These are phyloP conservation scores for Xiphydria camelus DNA, from an alignment of 2,888 invertebrate genomes.

Conservation along the genomic window DNA sequence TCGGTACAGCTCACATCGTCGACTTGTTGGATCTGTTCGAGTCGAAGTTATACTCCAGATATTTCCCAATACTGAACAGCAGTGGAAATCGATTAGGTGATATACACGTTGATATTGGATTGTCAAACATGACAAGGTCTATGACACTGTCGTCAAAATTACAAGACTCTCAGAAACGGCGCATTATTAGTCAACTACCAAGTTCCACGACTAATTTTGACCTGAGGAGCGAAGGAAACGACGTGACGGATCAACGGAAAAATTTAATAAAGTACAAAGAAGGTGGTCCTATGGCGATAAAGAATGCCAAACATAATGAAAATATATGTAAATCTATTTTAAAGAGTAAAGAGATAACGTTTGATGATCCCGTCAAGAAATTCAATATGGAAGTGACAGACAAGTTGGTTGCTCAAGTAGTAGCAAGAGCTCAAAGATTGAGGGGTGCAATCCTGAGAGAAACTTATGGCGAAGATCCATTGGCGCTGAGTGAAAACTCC, in stretches of 20 bases:
- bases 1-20: slow-evolving; percentile 43
- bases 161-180: slow-evolving; percentile 15
- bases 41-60: slow-evolving; percentile 37
- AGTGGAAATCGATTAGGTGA: slow-evolving; percentile 46
- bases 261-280: neutral
- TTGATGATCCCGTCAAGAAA: slow-evolving; percentile 25
- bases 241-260: neutral
- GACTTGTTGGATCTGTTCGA: slow-evolving; percentile 42
- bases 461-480: slow-evolving; percentile 34
- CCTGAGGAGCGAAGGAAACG: neutral
- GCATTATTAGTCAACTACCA: neutral
- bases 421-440: slow-evolving; percentile 44
- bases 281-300: slow-evolving; percentile 12
- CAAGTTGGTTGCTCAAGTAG: slow-evolving; percentile 43
- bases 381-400: slow-evolving; percentile 36
- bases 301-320: slow-evolving; percentile 22
- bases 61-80: slow-evolving; percentile 45
- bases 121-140: slow-evolving; percentile 25
- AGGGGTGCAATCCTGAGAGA: slow-evolving; percentile 44
- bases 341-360: slow-evolving; percentile 29
- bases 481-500: slow-evolving; percentile 32
- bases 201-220: neutral
- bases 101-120: slow-evolving; percentile 42
- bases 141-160: slow-evolving; percentile 18
- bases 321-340: slow-evolving; percentile 39